A percentile compares a stretch with the other conserved stretches of the same genome.
phyloP scores from a whole-genome alignment of 2,113 vertebrate genomes.

The Seriola aureovittata region DNA sequence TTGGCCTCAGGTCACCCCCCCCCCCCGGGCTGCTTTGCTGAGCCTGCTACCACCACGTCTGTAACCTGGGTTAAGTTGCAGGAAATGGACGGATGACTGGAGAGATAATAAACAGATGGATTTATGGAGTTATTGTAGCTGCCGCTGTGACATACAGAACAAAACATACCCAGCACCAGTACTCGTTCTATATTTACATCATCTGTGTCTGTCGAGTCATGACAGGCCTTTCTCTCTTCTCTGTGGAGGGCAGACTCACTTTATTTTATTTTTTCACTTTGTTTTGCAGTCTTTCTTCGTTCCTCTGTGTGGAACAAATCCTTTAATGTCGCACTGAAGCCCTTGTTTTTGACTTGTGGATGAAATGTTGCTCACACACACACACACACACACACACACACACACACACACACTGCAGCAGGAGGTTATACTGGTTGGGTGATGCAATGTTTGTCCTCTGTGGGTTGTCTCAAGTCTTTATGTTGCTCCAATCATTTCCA shows the following conservation, averaged over 20 bases:
- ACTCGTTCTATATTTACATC: no score
- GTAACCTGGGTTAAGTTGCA: neutral
- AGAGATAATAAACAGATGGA: neutral
- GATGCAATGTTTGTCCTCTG: neutral
- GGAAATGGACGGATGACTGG: neutral
- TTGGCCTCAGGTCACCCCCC: neutral
- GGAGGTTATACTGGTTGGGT: neutral
- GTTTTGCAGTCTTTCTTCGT: neutral
- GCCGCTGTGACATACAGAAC: no score
- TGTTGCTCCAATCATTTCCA: neutral
- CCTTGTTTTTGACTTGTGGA: neutral
- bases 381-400: no score
- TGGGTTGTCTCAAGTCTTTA: neutral
- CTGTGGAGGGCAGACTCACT: neutral
- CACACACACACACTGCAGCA: no score
- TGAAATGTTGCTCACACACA: no score
- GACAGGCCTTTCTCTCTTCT: neutral
- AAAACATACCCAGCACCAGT: no score
- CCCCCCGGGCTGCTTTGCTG: neutral
- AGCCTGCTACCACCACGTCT: neutral
- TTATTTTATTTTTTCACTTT: neutral
- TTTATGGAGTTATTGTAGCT: no score
- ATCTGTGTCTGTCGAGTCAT: neutral
- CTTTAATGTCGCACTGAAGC: conserved; percentile 14
- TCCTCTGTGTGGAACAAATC: conserved; percentile 16